Evolutionary conservation across 1,140 invertebrate species (phyloP), one percentile per base, ranked within the genome.

Genomic region (Drosophila santomea): DNA sequence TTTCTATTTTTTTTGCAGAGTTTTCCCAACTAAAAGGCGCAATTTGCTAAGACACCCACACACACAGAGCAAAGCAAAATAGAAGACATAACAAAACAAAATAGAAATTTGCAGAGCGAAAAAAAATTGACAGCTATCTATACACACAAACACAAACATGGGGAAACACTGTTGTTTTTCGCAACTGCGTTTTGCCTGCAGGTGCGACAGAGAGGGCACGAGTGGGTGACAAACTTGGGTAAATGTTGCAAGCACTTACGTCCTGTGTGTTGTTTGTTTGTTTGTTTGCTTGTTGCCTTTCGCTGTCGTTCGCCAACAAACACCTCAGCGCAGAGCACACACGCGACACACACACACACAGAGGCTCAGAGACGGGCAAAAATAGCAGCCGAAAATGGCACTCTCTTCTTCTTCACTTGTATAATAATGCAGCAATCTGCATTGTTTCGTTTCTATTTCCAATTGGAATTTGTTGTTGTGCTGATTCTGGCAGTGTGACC

Each of bases 21-120:
- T 83, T 81, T 54, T 67, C 10, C 28, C 47, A 58, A 58, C 68
- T 57, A 12, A 83, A 83, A 83, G 79, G 82, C 80, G 80, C 80
- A 84, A 83, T 83, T 83, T 67, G 60, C 50, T 82, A 47, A 62
- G 59, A 35, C 48, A 11, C 48, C n/a, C 10, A 12, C 12, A 48
- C 48, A 32, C 48, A 51, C 62, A 62, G 43, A 60, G 32, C 14
- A 32, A 17, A 41, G 36, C 58, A 62, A 62, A 60, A 43, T 20
- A 59, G 57, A 36, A 44, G 41, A 63, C 17, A 60, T 17, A 43
- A 60, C 60, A 63, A 63, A 63, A 60, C 60, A 63, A 60, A 63
- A 43, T 60, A 63, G 60, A 63, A 59, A 62, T 28, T 32, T 41
- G 36, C 17, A 41, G 52, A 61, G 36, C 38, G 57, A 62, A 38